Conservation (phyloP, 2,113 vertebrate species). For the Lynx canadensis region DNA sequence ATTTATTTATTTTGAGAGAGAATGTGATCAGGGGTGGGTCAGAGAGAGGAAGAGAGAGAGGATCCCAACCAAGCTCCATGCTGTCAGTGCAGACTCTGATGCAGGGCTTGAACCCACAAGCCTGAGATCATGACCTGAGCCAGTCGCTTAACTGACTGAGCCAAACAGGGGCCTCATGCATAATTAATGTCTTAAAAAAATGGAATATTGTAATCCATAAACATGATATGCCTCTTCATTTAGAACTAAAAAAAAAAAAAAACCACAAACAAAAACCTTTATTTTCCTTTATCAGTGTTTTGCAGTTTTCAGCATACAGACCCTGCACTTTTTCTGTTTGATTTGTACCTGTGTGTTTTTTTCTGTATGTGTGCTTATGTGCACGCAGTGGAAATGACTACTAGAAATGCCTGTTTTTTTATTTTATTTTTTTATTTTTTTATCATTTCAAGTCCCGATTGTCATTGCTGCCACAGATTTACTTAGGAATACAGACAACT, state of each 20-base stretch:
- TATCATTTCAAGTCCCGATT: not conserved
- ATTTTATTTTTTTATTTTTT: not conserved
- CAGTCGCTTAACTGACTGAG: too few relatives aligned
- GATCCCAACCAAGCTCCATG: too few relatives aligned
- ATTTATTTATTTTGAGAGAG: too few relatives aligned
- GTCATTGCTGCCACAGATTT: not conserved
- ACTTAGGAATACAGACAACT: not conserved
- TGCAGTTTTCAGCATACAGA: not conserved
- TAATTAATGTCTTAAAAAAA: not conserved
- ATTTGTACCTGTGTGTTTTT: not conserved
- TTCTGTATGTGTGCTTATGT: not conserved
- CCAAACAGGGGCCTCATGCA: not conserved
- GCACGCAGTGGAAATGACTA: not conserved
- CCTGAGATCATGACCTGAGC: too few relatives aligned
- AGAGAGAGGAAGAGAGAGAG: too few relatives aligned
- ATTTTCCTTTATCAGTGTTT: not conserved
- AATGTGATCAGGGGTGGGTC: too few relatives aligned
- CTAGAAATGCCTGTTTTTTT: not conserved
- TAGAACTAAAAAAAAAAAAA: not conserved
- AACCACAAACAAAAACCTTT: too few relatives aligned
- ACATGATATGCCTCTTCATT: not conserved
- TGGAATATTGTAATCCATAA: not conserved
- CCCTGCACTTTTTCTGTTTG: not conserved
- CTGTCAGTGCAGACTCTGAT: too few relatives aligned
- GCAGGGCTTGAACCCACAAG: too few relatives aligned